Evolutionary conservation across 2,797 vertebrate genomes (phyloP).

Genomic region (Pangasius sanitwongsei): DNA sequence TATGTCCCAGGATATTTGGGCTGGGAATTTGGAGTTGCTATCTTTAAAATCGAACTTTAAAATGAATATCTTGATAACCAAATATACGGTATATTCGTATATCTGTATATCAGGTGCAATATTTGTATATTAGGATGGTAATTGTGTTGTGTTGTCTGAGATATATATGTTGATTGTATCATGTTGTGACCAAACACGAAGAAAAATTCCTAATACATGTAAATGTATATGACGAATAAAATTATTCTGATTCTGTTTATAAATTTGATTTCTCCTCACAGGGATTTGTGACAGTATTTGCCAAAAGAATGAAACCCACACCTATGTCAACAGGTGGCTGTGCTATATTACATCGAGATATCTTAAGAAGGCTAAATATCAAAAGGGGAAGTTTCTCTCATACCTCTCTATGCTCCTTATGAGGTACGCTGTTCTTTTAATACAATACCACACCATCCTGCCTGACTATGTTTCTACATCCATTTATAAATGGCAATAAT

Average conservation of each 20-base stretch:
- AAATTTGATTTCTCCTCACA: constrained; percentile 12
- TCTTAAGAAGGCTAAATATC: constrained; percentile 38
- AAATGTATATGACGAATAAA: too few species aligned
- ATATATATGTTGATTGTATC: too few species aligned
- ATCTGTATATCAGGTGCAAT: too few species aligned
- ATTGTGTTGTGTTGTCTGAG: too few species aligned
- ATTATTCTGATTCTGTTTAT: background rate
- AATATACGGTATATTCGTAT: background rate
- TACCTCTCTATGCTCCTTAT: constrained; percentile 25
- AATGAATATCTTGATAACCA: background rate
- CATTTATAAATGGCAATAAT: constrained; percentile 24
- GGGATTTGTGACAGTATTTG: background rate
- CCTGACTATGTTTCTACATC: background rate
- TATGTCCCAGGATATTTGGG: background rate
- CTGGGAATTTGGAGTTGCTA: background rate
- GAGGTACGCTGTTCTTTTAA: constrained; percentile 24
- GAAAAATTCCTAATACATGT: too few species aligned
- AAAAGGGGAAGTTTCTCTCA: constrained; percentile 47
- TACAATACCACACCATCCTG: constrained; percentile 13
- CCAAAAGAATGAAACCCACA: constrained; percentile 1
- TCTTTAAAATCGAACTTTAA: background rate
- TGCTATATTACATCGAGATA: constrained; percentile 38
- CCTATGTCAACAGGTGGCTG: constrained; percentile 42
- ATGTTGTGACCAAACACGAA: too few species aligned
- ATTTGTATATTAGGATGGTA: too few species aligned